phyloP scores from a whole-genome alignment of 2,888 invertebrate species.

The Deilephila porcellus region DNA sequence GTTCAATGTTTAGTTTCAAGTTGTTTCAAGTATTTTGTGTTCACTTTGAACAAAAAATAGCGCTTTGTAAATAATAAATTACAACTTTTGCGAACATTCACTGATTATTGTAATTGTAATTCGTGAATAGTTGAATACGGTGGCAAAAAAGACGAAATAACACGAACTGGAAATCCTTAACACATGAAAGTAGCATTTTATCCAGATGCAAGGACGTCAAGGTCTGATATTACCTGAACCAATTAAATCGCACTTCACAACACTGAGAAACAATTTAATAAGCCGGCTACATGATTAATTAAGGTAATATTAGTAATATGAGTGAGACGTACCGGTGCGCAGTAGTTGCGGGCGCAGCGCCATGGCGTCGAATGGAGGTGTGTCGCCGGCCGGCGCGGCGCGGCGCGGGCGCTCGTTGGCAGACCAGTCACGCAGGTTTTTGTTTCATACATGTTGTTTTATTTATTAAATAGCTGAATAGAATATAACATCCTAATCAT shows the following conservation, averaged over 20 bases:
- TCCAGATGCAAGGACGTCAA: background rate
- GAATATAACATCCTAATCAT: background rate
- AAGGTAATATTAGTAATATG: conserved; percentile 3
- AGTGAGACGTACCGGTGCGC: conserved; percentile 69
- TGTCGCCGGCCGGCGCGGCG: conserved; percentile 50
- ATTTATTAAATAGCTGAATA: conserved; percentile 15
- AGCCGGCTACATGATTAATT: background rate
- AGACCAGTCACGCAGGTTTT: conserved; percentile 74
- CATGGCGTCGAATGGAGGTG: conserved; percentile 76
- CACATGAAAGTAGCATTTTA: background rate
- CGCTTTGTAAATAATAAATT: background rate
- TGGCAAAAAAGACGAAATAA: background rate
- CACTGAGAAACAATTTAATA: background rate
- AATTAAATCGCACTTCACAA: background rate
- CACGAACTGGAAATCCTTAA: conserved; percentile 7
- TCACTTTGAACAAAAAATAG: background rate
- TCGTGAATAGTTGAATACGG: no score
- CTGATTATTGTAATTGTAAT: no score
- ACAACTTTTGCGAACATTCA: no score
- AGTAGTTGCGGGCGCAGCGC: conserved; percentile 76
- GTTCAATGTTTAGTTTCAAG: background rate
- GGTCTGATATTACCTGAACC: background rate
- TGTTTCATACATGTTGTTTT: conserved; percentile 44
- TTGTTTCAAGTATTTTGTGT: background rate
- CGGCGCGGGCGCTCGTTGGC: conserved; percentile 50